Percentiles rank a stretch among this genome's conserved stretches.
Conservation (phyloP, 2,797 vertebrate species). For the Glossophaga mutica region DNA sequence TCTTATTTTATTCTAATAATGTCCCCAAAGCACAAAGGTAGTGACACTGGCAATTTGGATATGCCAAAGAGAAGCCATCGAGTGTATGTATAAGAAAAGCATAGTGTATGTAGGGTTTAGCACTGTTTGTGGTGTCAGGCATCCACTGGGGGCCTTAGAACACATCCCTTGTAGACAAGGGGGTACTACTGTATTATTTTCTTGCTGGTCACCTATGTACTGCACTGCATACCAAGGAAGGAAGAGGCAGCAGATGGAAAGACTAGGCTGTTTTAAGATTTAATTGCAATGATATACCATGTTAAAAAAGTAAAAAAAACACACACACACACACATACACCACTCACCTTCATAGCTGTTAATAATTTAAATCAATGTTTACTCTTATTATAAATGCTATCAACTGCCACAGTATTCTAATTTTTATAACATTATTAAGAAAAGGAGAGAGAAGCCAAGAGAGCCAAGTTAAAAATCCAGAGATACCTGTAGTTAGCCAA, state of each 20-base stretch:
- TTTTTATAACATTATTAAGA: not conserved
- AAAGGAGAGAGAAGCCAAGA: not conserved
- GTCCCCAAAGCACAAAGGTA: not conserved
- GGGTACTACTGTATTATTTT: not conserved
- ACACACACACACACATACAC: fast-evolving
- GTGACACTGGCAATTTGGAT: not conserved
- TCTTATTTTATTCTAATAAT: not conserved
- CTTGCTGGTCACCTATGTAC: not conserved
- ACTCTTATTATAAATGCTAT: not conserved
- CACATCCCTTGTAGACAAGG: too few species aligned
- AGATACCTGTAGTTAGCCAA: not conserved
- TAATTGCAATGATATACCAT: not conserved
- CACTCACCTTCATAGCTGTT: not conserved
- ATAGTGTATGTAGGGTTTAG: not conserved
- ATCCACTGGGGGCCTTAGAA: not conserved
- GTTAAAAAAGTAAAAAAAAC: not conserved
- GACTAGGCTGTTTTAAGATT: not conserved
- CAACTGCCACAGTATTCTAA: not conserved
- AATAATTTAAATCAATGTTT: not conserved
- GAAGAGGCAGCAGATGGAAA: not conserved
- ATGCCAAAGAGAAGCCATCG: not conserved
- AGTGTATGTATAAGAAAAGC: not conserved
- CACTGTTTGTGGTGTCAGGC: too few species aligned
- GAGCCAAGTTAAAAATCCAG: not conserved
- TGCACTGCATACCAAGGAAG: not conserved